Evolutionary conservation across 2,113 vertebrate genomes (phyloP).

Genomic region (Channa argus): DNA sequence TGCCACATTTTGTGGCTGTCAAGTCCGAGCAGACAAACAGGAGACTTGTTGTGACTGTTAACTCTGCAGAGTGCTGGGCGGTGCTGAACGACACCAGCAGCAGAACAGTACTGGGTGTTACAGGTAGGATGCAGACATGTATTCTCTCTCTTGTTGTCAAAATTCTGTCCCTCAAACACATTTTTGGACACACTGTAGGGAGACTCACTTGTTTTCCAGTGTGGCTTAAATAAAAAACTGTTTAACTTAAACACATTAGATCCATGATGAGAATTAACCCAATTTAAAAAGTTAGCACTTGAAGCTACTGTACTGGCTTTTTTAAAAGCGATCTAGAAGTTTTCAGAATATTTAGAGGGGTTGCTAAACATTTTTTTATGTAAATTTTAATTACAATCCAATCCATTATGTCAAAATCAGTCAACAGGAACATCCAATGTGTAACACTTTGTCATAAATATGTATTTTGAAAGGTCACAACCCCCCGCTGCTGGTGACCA

Average conservation of each 20-base stretch:
- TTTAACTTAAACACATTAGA: background rate
- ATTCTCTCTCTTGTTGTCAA: background rate
- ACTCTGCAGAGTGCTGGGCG: slow-evolving; percentile 17
- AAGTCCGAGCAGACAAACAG: background rate
- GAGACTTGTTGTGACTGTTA: slow-evolving; percentile 10
- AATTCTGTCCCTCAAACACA: background rate
- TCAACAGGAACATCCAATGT: background rate
- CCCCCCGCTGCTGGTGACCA: background rate
- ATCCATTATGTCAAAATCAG: too few species aligned
- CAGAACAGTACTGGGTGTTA: background rate
- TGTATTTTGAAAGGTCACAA: too few species aligned
- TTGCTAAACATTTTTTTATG: too few species aligned
- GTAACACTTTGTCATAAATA: background rate
- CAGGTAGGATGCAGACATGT: background rate
- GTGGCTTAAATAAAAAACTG: background rate
- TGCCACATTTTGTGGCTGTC: background rate
- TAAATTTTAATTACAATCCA: too few species aligned
- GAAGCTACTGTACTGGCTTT: too few species aligned
- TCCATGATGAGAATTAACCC: too few species aligned
- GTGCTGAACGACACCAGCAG: background rate
- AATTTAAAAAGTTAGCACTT: too few species aligned
- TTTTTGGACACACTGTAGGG: background rate
- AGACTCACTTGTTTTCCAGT: background rate
- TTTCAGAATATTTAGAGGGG: too few species aligned
- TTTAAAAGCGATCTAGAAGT: too few species aligned